Base-by-base conservation (phyloP, 1,140 invertebrate species). In the Nautilus pompilius region DNA sequence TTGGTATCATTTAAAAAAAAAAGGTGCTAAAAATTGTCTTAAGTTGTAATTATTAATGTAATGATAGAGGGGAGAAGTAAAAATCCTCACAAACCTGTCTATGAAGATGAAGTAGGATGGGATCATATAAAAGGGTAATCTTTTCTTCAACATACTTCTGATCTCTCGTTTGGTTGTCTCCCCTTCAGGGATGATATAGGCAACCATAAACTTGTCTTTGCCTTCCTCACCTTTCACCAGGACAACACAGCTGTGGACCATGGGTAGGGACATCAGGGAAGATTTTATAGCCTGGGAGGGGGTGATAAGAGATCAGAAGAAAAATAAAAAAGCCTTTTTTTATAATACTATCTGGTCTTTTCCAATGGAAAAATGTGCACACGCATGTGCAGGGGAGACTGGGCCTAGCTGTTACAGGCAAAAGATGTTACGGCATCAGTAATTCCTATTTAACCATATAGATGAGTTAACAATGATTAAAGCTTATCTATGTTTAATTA, bases 121-220 rank as follows among this genome's bases (percentile, higher is more conserved):
- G 48, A 86, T 82, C 85, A 86, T 86, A 69, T 86, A 86, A 69
- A 85, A 85, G 5, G 85, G 85, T 26, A 86, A 68, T 26, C 71
- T 74, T 49, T 74, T 76, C 66, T 86, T 86, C 5, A 86, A 71
- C 30, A 76, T 76, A 1, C 79, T 75, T 53, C 84, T 66, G 26
- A 86, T 65, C 29, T 77, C 76, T 60, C 83, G 84, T 56, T 77
- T 69, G 8, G 74, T 70, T 5, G 77, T 74, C 45, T 74, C 67
- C 6, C 78, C 67, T 33, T 80, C 67, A 22, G 82, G 76, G 17
- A 85, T 83, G 56, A 86, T 78, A 63, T 86, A 86, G 13, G 84
- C 81, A 2, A 85, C 84, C n/a, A 86, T 69, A 61, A 80, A 80
- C 62, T 86, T 86, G 64, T 86, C 83, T 33, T 84, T 75, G 15